Base-by-base conservation (phyloP, 2,888 invertebrate species). In the Lydus trimaculatus region DNA sequence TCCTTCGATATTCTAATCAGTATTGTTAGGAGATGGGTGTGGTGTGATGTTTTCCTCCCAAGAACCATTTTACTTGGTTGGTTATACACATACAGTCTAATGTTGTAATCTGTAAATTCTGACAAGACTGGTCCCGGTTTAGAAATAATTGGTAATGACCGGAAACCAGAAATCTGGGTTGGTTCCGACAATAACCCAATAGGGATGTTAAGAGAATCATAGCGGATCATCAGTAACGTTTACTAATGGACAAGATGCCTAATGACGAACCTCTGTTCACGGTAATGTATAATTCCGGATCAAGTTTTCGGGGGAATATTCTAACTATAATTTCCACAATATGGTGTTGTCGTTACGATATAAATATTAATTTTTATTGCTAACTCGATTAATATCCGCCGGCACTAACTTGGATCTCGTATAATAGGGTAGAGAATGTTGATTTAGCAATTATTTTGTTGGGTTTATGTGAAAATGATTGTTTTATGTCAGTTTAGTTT, bases 211-310 rank as follows among this genome's bases (percentile, higher is more conserved):
- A n/a, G n/a, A n/a, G 77, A 78, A 78, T 79, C 79, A 79, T 75
- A 78, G 77, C 74, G 77, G 78, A 80, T 79, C 80, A 80, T 80
- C 80, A 77, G 73, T 79, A 74, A 76, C 76, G 74, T 11, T n/a
- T 75, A 75, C 79, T 80, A 82, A 82, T 81, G 80, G 81, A 82
- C 80, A 82, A 82, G 80, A 79, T 79, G 79, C 76, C 72, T 82
- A 82, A 82, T 81, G 81, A 82, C 81, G 79, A 78, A 81, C 76
- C 78, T 74, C 78, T 81, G 81, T 82, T 81, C 80, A 82, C 81
- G 80, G 78, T 81, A 80, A 80, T 79, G 80, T 77, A 75, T 76
- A 74, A 80, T 81, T 79, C 79, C 76, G 75, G 75, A 67, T 64
- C 62, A 56, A 63, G 7, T 17, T 43, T 36, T 31, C 28, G 31